Evolutionary conservation across 2,888 invertebrate species (phyloP).

Genomic region (Drosophila paranaensis): DNA sequence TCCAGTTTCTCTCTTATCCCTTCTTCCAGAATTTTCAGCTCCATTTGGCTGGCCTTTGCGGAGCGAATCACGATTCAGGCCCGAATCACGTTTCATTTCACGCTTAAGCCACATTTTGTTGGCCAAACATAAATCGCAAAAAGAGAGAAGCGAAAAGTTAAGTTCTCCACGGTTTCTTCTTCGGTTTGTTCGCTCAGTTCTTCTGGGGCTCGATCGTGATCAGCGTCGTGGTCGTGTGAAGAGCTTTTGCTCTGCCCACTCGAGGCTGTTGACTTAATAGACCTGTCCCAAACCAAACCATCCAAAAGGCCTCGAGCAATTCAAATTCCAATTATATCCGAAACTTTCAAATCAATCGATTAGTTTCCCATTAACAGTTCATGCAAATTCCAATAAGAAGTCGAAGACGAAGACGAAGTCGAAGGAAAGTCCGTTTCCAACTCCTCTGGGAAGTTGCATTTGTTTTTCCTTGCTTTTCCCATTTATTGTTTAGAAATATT

Average conservation of each 20-base stretch:
- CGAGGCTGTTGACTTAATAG: slow-evolving; percentile 1
- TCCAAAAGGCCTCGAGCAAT: background rate
- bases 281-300: slow-evolving; percentile 1
- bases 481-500: slow-evolving; percentile 1
- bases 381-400: slow-evolving; percentile 32
- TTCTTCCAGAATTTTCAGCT: background rate
- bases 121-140: background rate
- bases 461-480: background rate
- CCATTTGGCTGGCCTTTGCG: background rate
- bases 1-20: background rate
- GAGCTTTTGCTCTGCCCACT: slow-evolving; percentile 16
- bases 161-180: background rate
- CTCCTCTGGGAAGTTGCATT: background rate
- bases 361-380: slow-evolving; percentile 39
- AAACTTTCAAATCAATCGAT: slow-evolving; percentile 23
- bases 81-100: slow-evolving; percentile 2
- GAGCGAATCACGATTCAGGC: background rate
- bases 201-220: slow-evolving; percentile 11
- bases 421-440: background rate
- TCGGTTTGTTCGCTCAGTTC: background rate
- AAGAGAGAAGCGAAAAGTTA: background rate
- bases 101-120: background rate
- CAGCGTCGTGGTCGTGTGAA: slow-evolving; percentile 18
- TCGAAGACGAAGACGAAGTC: background rate
- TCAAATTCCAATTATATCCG: background rate